A percentile compares a stretch with the other conserved stretches of the same genome.
Conservation (phyloP, 2,113 vertebrate genomes). For the Rhizomys pruinosus region DNA sequence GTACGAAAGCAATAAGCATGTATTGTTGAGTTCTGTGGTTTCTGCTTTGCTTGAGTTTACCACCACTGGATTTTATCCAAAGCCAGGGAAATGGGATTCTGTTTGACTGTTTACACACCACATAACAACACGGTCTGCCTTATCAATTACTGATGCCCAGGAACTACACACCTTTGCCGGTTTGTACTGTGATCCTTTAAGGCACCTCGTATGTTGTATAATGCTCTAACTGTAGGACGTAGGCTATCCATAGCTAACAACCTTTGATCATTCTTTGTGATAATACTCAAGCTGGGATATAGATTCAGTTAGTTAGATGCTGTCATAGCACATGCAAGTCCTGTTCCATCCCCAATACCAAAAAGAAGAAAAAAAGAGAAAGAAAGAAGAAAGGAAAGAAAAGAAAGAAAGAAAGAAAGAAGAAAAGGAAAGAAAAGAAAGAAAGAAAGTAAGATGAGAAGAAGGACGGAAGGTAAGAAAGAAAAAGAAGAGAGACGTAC, state of each 20-base stretch:
- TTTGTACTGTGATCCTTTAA: not conserved
- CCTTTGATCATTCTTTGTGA: not conserved
- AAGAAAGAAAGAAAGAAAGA: not conserved
- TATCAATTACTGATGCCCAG: not conserved
- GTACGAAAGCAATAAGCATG: too few species aligned
- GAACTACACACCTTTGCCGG: not conserved
- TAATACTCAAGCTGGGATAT: not conserved
- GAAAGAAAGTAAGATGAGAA: not conserved
- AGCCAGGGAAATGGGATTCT: slow-evolving; percentile 17
- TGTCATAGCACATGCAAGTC: not conserved
- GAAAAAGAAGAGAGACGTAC: too few species aligned
- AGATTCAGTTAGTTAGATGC: not conserved
- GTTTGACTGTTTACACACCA: not conserved
- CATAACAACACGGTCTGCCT: not conserved
- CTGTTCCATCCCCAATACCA: not conserved
- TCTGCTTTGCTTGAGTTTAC: too few species aligned
- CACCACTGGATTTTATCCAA: too few species aligned
- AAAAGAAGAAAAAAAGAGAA: too few species aligned
- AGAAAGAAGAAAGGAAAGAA: too few species aligned
- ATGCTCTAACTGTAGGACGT: too few species aligned
- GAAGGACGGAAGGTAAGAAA: too few species aligned
- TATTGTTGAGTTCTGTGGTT: too few species aligned
- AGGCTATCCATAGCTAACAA: not conserved
- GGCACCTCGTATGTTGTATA: not conserved
- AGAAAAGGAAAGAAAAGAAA: not conserved